Evolutionary conservation across 1,140 invertebrate species (phyloP), one percentile per base, ranked within the genome.

Genomic region (Lerema accius): DNA sequence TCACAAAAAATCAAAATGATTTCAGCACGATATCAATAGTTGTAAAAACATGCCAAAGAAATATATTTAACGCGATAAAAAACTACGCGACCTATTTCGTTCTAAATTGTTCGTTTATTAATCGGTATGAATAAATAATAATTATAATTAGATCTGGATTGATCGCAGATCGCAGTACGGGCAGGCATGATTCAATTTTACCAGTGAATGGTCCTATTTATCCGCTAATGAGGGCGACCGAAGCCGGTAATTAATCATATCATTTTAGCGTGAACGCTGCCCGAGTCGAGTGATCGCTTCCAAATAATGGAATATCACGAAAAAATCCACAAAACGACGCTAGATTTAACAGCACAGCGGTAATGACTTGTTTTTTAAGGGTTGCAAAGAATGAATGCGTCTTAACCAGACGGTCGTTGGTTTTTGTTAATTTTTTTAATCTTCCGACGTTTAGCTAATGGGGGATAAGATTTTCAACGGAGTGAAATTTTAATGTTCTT

Each of bases 311-410:
- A 85, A 83, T 76, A 81, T 74, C 74, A 79, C 76, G 79, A 86
- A 89, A 90, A 90, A 90, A 85, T 76, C 73, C 67, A 51, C 67
- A 73, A 76, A 81, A 82, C 73, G 71, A 83, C 80, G 85, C 83
- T 84, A 84, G 84, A 87, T 84, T 90, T 84, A 86, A 85, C 83
- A 73, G 39, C 77, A 79, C 73, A 75, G 73, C 82, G 84, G 74
- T 90, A 90, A 90, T 90, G 87, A 89, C 86, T 89, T 90, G 86
- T n/a, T 89, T 90, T 90, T 89, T 86, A 80, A 87, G 86, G 79
- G 84, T 89, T 85, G 77, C 78, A 80, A 88, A 88, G 83, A 89
- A 80, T 78, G 78, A 81, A 86, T 80, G 80, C 84, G 87, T 90
- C 87, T 84, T 82, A 67, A 74, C 67, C 86, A 89, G 87, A 80